phyloP scores from a whole-genome alignment of 2,888 invertebrate genomes.

The Sminthurinus aureus region DNA sequence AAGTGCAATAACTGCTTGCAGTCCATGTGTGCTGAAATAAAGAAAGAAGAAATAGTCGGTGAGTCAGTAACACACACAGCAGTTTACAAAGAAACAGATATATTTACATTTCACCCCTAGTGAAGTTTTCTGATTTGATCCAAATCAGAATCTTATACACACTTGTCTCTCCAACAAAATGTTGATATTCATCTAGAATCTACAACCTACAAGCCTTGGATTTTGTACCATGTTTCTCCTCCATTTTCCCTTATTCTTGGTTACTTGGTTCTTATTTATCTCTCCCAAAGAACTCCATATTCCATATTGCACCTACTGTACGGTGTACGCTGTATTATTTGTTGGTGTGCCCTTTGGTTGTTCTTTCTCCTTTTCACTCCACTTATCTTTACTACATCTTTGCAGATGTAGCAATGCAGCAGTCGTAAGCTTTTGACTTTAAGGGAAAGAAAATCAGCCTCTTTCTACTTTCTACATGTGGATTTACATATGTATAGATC shows the following conservation, averaged over 20 bases:
- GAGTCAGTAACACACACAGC: neutral
- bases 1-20: conserved; percentile 1
- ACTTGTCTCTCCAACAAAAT: neutral
- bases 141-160: neutral
- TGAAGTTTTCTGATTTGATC: neutral
- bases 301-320: neutral
- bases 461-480: too few relatives aligned
- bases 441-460: neutral
- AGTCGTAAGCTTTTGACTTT: neutral
- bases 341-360: neutral
- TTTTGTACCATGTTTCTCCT: too few relatives aligned
- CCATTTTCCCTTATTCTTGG: too few relatives aligned
- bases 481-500: too few relatives aligned
- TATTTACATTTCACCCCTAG: neutral
- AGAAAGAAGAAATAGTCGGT: neutral
- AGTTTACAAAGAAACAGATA: neutral
- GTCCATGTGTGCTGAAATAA: neutral
- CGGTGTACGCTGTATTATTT: neutral
- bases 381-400: neutral
- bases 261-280: too few relatives aligned
- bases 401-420: neutral
- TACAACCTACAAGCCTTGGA: too few relatives aligned
- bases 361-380: neutral
- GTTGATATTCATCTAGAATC: neutral
- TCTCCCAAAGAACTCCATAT: neutral